Percentiles rank a stretch among this genome's conserved stretches.
phyloP scores from a whole-genome alignment of 2,113 vertebrate species.

The Fregetta grallaria region DNA sequence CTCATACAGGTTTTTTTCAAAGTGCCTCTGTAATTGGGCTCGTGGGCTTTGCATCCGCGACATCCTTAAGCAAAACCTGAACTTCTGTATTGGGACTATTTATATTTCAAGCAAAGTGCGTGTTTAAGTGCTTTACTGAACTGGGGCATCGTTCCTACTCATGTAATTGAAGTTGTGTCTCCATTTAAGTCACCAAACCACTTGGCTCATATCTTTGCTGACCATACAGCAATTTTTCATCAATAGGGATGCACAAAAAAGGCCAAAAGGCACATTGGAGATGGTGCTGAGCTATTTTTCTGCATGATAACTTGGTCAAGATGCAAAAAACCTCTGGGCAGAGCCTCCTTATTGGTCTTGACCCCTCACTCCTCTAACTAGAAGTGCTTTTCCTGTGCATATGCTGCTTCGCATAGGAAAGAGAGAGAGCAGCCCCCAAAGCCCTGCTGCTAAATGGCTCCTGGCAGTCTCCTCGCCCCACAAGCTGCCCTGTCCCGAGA shows the following conservation, averaged over 20 bases:
- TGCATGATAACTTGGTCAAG: background rate
- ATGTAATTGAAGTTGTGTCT: background rate
- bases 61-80: background rate
- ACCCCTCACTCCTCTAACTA: background rate
- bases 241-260: background rate
- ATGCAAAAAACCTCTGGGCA: background rate
- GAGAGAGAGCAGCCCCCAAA: background rate
- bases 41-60: background rate
- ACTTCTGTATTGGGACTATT: background rate
- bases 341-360: background rate
- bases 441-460: background rate
- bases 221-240: background rate
- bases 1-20: background rate
- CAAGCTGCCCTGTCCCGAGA: background rate
- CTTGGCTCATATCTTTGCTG: background rate
- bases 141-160: background rate
- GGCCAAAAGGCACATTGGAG: background rate
- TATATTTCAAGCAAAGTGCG: background rate
- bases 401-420: background rate
- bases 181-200: background rate
- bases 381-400: background rate
- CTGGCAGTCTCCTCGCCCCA: background rate
- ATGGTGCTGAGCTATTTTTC: background rate
- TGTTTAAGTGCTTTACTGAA: background rate
- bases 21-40: background rate